These are phyloP conservation scores for Cossypha heuglini DNA, from an alignment of 2,797 vertebrate species.

Conservation along the genomic window DNA sequence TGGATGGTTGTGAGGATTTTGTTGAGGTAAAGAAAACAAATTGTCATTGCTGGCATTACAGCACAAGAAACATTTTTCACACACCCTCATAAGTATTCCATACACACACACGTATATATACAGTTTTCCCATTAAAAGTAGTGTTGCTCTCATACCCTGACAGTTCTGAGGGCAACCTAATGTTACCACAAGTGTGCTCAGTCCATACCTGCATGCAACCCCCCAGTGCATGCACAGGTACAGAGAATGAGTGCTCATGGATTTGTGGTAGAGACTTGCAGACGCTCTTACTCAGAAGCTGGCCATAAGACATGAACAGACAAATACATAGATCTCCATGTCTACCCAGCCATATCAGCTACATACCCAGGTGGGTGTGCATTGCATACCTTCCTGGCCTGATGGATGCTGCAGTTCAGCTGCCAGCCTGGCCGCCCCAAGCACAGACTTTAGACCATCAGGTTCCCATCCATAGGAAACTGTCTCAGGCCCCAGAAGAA, in stretches of 20 bases:
- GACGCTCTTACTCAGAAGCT: neutral
- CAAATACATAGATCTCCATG: neutral
- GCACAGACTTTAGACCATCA: neutral
- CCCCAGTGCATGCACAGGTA: neutral
- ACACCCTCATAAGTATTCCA: neutral
- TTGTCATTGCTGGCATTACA: neutral
- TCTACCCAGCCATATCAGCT: neutral
- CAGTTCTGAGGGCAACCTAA: neutral
- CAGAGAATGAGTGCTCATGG: neutral
- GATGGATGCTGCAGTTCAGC: neutral
- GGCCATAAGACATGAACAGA: neutral
- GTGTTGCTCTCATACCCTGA: neutral
- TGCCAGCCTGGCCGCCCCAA: conserved; percentile 1
- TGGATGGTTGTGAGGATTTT: conserved; percentile 5
- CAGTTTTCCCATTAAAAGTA: neutral
- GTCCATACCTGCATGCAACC: neutral
- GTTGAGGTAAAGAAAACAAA: conserved; percentile 35
- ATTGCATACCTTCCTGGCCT: neutral
- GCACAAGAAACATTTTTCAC: conserved; percentile 17
- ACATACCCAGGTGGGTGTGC: neutral
- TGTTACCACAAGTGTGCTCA: neutral
- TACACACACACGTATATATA: neutral
- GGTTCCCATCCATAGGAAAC: neutral
- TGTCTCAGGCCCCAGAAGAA: neutral
- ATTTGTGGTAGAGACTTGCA: neutral